phyloP scores from a whole-genome alignment of 2,113 vertebrate species.

The Larimichthys polyactis region DNA sequence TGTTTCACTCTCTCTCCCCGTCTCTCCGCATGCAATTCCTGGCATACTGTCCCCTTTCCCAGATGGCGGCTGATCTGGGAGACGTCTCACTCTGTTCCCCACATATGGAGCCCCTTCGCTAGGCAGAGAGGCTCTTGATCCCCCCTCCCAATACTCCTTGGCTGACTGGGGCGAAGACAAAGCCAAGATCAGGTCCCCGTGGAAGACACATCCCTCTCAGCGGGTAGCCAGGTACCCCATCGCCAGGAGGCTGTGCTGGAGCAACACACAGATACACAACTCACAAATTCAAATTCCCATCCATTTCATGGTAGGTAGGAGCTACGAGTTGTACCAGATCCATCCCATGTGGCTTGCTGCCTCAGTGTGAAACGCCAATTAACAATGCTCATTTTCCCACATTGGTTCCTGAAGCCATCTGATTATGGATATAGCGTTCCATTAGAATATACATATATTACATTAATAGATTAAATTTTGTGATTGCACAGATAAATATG shows the following conservation, averaged over 20 bases:
- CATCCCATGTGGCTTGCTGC: conserved; percentile 21
- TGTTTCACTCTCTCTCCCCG: conserved; percentile 1
- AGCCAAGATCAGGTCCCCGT: conserved; percentile 34
- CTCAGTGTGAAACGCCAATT: conserved; percentile 38
- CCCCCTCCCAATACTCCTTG: conserved; percentile 4
- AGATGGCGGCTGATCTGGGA: conserved; percentile 67
- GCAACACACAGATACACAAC: not conserved
- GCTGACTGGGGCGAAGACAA: conserved; percentile 52
- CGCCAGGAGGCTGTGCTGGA: conserved; percentile 8
- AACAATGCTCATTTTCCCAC: conserved; percentile 38
- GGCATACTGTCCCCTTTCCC: conserved; percentile 56
- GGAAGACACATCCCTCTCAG: conserved; percentile 45
- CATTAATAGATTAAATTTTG: conserved; percentile 60
- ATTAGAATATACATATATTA: conserved; percentile 53
- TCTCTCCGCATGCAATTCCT: conserved; percentile 32
- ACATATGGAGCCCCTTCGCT: conserved; percentile 67
- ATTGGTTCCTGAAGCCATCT: conserved; percentile 40
- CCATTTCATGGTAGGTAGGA: conserved; percentile 1
- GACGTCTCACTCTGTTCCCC: conserved; percentile 62
- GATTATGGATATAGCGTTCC: conserved; percentile 36
- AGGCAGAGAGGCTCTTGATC: conserved; percentile 57
- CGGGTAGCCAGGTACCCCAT: conserved; percentile 18
- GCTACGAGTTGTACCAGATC: not conserved
- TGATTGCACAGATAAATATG: conserved; percentile 67
- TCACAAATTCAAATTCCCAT: conserved; percentile 22